phyloP scores from a whole-genome alignment of 2,113 vertebrate genomes.

The Pygathrix nemaeus region DNA sequence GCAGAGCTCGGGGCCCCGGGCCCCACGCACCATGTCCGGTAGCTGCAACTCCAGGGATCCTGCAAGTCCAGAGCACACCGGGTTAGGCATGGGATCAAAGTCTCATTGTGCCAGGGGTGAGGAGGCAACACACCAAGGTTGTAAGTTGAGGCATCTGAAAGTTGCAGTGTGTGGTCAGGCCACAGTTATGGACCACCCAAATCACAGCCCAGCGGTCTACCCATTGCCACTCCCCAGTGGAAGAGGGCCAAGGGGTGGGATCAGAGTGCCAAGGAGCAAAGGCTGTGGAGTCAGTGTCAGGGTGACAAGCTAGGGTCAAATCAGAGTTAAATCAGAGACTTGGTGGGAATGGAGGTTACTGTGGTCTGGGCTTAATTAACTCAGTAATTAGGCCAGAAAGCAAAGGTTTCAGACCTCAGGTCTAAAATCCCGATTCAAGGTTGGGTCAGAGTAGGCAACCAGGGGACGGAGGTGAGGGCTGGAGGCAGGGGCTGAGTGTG shows the following conservation, averaged over 20 bases:
- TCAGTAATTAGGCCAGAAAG: neutral
- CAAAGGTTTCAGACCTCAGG: neutral
- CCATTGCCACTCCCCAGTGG: neutral
- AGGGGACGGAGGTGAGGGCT: neutral
- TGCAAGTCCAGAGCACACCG: neutral
- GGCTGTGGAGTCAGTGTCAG: neutral
- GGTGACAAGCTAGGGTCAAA: neutral
- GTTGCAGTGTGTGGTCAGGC: neutral
- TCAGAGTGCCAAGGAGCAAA: neutral
- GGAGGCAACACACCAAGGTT: neutral
- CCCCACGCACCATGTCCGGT: conserved; percentile 91
- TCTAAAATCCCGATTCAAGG: neutral
- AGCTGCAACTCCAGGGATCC: conserved; percentile 88
- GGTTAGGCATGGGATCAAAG: neutral
- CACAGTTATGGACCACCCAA: neutral
- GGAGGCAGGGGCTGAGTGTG: neutral
- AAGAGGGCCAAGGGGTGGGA: neutral
- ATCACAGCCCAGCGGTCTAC: neutral
- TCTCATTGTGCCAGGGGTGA: too few species aligned
- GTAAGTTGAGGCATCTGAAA: neutral
- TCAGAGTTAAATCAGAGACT: neutral
- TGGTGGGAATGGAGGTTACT: neutral
- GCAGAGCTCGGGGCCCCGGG: conserved; percentile 88
- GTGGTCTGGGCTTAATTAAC: neutral
- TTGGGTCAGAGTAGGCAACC: neutral